Conservation (phyloP, 1,140 invertebrate genomes). For the Subanguina moxae region DNA sequence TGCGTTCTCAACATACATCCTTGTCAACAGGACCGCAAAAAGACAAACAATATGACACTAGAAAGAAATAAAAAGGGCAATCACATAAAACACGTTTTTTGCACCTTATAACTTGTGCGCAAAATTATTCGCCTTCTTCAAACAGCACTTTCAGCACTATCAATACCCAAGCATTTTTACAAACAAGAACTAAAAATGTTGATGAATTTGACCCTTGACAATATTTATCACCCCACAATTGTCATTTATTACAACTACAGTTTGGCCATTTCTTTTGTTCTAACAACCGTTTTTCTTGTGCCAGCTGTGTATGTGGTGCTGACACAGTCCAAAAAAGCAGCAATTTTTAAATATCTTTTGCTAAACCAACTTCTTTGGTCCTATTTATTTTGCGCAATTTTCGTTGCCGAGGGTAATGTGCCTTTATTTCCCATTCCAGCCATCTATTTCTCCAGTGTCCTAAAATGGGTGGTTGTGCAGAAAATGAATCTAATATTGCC, state of each 20-base stretch:
- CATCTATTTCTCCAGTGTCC: background rate
- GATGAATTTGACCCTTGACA: background rate
- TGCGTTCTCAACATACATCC: too few relatives aligned
- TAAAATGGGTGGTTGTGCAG: background rate
- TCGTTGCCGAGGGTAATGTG: conserved; percentile 7
- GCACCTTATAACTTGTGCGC: too few relatives aligned
- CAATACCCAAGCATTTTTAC: too few relatives aligned
- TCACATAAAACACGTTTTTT: too few relatives aligned
- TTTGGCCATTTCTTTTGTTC: background rate
- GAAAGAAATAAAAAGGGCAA: too few relatives aligned
- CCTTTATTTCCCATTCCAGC: background rate
- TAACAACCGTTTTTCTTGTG: background rate
- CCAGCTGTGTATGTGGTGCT: conserved; percentile 6
- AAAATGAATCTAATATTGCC: conserved; percentile 7
- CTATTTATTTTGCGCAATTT: conserved; percentile 10
- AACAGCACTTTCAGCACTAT: too few relatives aligned
- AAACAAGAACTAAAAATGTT: background rate
- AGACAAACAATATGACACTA: too few relatives aligned
- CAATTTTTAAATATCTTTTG: conserved; percentile 10
- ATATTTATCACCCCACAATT: conserved; percentile 11
- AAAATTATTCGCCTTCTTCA: too few relatives aligned
- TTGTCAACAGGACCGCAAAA: too few relatives aligned
- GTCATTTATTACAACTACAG: background rate
- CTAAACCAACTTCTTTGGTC: conserved; percentile 8
- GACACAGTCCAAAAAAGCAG: conserved; percentile 3